Evolutionary conservation across 2,797 vertebrate genomes (phyloP).

Genomic region (Sitta carolinensis): DNA sequence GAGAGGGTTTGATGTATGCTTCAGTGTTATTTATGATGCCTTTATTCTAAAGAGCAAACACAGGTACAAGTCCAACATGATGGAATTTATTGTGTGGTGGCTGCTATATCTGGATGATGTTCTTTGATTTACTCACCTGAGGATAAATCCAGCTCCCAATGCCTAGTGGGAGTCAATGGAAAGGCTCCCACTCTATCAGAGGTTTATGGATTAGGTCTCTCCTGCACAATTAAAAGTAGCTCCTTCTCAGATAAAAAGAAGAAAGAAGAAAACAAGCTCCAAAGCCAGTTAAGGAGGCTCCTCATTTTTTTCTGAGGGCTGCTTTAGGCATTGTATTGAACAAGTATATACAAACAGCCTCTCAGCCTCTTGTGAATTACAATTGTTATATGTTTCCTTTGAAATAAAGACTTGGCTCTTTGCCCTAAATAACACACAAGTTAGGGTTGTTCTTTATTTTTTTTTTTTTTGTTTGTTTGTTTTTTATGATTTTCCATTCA

Average conservation of each 20-base stretch:
- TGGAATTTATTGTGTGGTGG: background rate
- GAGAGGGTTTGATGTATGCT: background rate
- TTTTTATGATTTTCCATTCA: slow-evolving; percentile 49
- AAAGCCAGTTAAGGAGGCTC: background rate
- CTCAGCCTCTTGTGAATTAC: slow-evolving; percentile 19
- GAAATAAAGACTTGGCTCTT: slow-evolving; percentile 54
- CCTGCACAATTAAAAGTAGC: background rate
- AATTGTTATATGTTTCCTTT: slow-evolving; percentile 49
- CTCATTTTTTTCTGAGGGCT: background rate
- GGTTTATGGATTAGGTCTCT: background rate
- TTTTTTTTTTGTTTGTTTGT: background rate
- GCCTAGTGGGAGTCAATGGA: background rate
- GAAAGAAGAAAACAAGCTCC: background rate
- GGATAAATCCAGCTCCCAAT: background rate
- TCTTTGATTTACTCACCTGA: background rate
- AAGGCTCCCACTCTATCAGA: background rate
- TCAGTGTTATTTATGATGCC: background rate
- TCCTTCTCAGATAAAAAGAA: background rate
- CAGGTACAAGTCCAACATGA: background rate
- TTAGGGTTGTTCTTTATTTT: background rate
- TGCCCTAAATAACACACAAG: slow-evolving; percentile 46
- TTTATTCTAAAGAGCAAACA: background rate
- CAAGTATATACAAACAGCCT: slow-evolving; percentile 17
- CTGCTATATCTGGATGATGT: background rate
- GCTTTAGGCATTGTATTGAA: slow-evolving; percentile 46